Base-by-base conservation (phyloP, 1,140 invertebrate genomes). In the Drosophila simulans region DNA sequence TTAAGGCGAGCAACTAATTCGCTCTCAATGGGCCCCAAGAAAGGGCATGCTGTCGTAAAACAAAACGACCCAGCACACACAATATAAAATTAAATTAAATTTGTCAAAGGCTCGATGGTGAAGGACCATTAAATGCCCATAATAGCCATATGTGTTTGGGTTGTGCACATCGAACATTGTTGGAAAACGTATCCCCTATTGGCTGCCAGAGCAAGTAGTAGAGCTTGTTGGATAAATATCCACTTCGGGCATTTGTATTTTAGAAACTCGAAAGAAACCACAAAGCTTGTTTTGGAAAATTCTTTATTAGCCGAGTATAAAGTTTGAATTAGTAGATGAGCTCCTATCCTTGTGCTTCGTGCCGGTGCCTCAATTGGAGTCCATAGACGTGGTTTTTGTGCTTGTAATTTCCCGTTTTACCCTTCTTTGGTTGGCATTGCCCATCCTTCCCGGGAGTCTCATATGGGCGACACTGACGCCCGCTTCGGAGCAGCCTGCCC, bases 1-100 rank as follows among this genome's bases (percentile, higher is more conserved):
- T 83, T 72, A 51, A 53, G 71, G 64, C 49, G 22, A 64, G 69
- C 55, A 80, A 74, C 72, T 75, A 89, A 84, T 89, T 89, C 77
- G 65, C 48, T 52, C 43, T 54, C 55, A 72, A 71, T 72, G 79
- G 51, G 56, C 56, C 52, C 66, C 54, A 63, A 51, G 72, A 48
- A 49, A 65, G 45, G 54, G 65, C 27, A 27, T 31, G 22, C 45
- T 45, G 54, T 52, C 66, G 58, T 84, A 72, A 73, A 85, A 72
- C 34, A 52, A 55, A 84, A 83, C 63, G 60, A 69, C 59, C 56
- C 25, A 35, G 35, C 37, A 25, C 8, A 40, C 51, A 53, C 46
- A 59, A 58, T 64, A 59, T 64, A 56, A 84, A 76, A 59, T 80
- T 84, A 63, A 51, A 77, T 80, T 84, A 76, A 80, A 84, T 76